Evolutionary conservation across 2,113 vertebrate genomes (phyloP).

Genomic region (Saguinus imperator): DNA sequence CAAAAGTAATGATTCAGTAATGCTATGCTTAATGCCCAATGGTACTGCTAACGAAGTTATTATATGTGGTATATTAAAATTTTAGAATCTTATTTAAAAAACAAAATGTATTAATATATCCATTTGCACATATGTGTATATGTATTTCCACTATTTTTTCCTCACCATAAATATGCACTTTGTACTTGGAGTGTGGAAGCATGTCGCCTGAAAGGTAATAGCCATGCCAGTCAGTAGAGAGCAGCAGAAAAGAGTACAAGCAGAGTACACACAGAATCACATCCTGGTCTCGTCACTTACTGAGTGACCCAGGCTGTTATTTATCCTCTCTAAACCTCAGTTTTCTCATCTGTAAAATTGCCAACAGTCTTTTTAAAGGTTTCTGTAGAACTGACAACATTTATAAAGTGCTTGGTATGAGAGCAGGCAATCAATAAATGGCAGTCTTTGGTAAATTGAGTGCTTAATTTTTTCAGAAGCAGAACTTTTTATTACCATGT

Average conservation of each 20-base stretch:
- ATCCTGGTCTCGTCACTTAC: neutral
- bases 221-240: neutral
- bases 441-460: neutral
- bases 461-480: slow-evolving; percentile 16
- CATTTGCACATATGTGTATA: neutral
- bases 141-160: neutral
- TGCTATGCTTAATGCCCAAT: neutral
- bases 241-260: fast-evolving
- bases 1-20: neutral
- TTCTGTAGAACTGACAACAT: neutral
- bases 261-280: neutral
- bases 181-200: neutral
- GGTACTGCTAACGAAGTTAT: neutral
- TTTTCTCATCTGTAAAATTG: slow-evolving; percentile 19
- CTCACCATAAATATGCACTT: neutral
- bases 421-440: neutral
- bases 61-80: neutral
- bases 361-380: neutral
- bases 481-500: neutral
- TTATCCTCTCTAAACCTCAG: neutral
- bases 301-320: neutral
- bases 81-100: neutral
- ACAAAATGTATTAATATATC: neutral
- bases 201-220: neutral
- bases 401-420: neutral